Percentiles rank a stretch among this genome's conserved stretches.
These are phyloP conservation scores for Brachyrhaphis roseni DNA, from an alignment of 2,797 vertebrate genomes.

Conservation along the genomic window DNA sequence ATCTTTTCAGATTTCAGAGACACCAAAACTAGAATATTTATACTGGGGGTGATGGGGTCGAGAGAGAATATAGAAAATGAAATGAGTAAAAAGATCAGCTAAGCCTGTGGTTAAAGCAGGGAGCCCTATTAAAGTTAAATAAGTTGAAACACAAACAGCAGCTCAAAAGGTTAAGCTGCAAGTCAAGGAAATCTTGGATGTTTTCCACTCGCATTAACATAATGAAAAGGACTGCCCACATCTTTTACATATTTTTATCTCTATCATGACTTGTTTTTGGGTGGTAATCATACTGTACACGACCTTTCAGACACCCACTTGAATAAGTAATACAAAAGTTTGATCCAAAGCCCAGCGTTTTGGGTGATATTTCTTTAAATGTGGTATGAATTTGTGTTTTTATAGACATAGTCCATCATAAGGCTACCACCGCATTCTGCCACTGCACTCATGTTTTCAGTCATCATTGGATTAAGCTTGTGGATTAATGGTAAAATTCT, in stretches of 20 bases:
- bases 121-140: neutral
- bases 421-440: neutral
- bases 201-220: conserved; percentile 11
- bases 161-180: conserved; percentile 6
- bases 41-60: conserved; percentile 4
- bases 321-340: conserved; percentile 33
- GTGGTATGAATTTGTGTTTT: no score
- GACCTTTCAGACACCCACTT: conserved; percentile 51
- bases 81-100: neutral
- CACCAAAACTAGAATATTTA: neutral
- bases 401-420: neutral
- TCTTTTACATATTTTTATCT: conserved; percentile 23
- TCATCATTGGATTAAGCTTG: conserved; percentile 11
- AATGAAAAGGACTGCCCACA: conserved; percentile 19
- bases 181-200: conserved; percentile 15
- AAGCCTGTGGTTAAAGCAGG: neutral
- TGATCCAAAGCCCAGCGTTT: neutral
- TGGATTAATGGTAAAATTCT: conserved; percentile 21
- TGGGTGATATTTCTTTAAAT: conserved; percentile 1
- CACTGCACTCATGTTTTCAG: conserved; percentile 10
- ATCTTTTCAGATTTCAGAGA: conserved; percentile 8
- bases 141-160: neutral
- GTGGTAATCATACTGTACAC: conserved; percentile 35
- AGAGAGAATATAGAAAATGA: neutral
- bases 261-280: conserved; percentile 38